phyloP scores from a whole-genome alignment of 2,113 vertebrate species.

The Neomonachus schauinslandi region DNA sequence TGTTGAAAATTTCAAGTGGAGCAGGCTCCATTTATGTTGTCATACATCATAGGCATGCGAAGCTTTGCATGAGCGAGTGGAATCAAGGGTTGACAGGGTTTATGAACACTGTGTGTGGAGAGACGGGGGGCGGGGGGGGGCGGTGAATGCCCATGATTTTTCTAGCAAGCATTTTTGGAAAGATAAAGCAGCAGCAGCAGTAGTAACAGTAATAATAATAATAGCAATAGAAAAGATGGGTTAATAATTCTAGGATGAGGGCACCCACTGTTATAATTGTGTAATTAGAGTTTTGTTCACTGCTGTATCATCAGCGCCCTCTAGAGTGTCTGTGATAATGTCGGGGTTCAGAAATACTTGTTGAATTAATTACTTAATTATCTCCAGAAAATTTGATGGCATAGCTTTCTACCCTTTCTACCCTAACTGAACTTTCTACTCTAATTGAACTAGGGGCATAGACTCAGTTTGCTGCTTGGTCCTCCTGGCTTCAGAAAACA shows the following conservation, averaged over 20 bases:
- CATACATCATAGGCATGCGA: background rate
- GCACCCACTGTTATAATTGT: background rate
- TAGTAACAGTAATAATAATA: too few species aligned
- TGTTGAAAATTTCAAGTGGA: slow-evolving; percentile 26
- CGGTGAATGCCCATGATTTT: background rate
- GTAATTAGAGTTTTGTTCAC: background rate
- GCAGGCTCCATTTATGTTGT: background rate
- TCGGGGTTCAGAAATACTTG: background rate
- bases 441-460: background rate
- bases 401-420: background rate
- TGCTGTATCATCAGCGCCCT: background rate
- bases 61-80: background rate
- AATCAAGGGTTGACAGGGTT: background rate
- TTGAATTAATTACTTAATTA: background rate
- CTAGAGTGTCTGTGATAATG: background rate
- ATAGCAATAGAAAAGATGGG: background rate
- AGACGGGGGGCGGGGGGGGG: background rate
- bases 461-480: background rate
- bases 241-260: background rate
- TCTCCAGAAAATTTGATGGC: background rate
- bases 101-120: accelerated
- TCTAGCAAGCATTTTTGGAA: background rate
- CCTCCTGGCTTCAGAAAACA: background rate
- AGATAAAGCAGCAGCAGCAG: background rate
- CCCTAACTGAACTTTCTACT: too few species aligned